Evolutionary conservation across 2,113 vertebrate species (phyloP), one percentile per base, ranked within the genome.

Genomic region (Mastomys natalensis): DNA sequence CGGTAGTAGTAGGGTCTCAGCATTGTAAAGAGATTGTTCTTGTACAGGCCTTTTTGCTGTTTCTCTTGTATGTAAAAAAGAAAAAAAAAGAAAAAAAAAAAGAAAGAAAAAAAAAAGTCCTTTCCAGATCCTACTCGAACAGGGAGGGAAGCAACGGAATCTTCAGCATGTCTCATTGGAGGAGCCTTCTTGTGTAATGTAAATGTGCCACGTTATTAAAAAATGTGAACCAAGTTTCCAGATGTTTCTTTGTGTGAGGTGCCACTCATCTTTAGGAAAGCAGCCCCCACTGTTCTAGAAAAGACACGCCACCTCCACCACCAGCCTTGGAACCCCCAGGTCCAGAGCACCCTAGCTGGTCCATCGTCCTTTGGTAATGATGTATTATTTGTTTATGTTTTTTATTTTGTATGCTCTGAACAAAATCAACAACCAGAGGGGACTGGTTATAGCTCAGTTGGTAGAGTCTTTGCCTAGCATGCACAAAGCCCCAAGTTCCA

Each of bases 201-300:
- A 99, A 99, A 99, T 99, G 99, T 99, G 99, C 99, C 99, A 99
- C 99, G 99, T 99, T 99, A 99, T 99, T 99, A 99, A 99, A 99
- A 99, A 99, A 99, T 99, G 99, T 99, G 99, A 99, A 99, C 99
- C 99, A 98, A 99, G 98, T 97, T 94, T 98, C 89, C 98, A 98
- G 98, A 98, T 97, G 98, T 98, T 98, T 99, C 97, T 98, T 98
- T 99, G 98, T 99, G 98, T 98, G 98, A 95, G 98, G 48, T 73
- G 37, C 24, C 51, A 40, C 8, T 70, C 43, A 21, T 48, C 21
- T 29, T 48, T 66, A 66, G 62, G 60, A 48, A 68, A 86, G 84
- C 66, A 22, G 29, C 40, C 17, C 3, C 40, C 26, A 12, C 7
- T 1, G 31, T 51, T 70, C 45, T n/a, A 70, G 85, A 70, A 53